Base-by-base conservation (phyloP, 2,113 vertebrate genomes). In the Anas platyrhynchos region DNA sequence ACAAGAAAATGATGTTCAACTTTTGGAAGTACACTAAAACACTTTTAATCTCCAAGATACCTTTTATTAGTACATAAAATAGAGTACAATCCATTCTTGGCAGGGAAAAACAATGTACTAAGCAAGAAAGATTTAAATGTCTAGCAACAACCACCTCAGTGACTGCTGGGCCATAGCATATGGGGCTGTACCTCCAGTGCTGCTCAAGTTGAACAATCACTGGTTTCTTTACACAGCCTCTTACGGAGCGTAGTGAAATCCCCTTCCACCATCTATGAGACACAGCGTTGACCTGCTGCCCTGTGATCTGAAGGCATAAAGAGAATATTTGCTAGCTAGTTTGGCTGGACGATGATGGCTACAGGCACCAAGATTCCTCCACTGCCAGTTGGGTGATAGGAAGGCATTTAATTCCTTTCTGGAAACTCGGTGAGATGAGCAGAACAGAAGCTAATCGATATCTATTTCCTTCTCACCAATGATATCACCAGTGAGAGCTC, bases 31-130 rank as follows among this genome's bases (percentile, higher is more conserved):
- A 77, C 59, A 62, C 5, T 4, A 25, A 65, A 52, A 56, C 31
- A 61, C 43, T 65, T 66, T 74, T 41, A 21, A 91, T 18, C 69
- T 75, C 58, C 10, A 43, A n/a, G 32, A 48, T 54, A 22, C 20
- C 48, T 63, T 93, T 88, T 65, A 65, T 84, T 68, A 78, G 61
- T 43, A 36, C 32, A 61, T 56, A 72, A 89, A 76, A 13, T 8
- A 61, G 56, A 76, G 15, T 4, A 27, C 44, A 61, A 65, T 34
- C 43, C 1, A 23, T 7, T 65, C 55, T 31, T 79, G 78, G 71
- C 84, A 87, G 18, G 22, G 17, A 72, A 90, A 87, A 56, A 21
- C 73, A 69, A 69, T 44, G 15, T 34, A 29, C 32, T 52, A 46
- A 61, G 55, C 9, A 16, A 74, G 55, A 67, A 73, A 61, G 41